A percentile compares a stretch with the other conserved stretches of the same genome.
Evolutionary conservation across 2,888 invertebrate genomes (phyloP).

Genomic region (Diaphora mendica): DNA sequence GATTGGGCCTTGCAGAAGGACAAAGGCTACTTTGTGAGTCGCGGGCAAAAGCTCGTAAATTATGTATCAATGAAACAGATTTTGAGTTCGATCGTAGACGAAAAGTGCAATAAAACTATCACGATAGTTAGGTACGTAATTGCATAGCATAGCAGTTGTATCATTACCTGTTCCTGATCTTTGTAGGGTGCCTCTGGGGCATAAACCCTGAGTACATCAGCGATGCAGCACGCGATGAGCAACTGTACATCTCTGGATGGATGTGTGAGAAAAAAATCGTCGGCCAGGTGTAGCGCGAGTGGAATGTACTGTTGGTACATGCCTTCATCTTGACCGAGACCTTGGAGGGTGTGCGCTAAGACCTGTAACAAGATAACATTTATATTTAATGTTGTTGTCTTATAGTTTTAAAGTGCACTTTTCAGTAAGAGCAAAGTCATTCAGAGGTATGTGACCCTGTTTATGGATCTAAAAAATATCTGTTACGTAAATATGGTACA

Average conservation of each 20-base stretch:
- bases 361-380: conserved; percentile 83
- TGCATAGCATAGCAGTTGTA: not conserved
- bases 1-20: no score
- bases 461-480: no score
- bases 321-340: conserved; percentile 98
- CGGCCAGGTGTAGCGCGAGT: conserved; percentile 95
- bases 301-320: conserved; percentile 97
- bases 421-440: not conserved
- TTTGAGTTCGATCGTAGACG: not conserved
- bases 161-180: conserved; percentile 94
- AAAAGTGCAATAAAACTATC: not conserved
- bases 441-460: not conserved
- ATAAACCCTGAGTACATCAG: conserved; percentile 97
- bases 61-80: no score
- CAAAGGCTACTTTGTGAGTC: no score
- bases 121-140: not conserved
- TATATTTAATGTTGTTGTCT: not conserved
- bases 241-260: conserved; percentile 96
- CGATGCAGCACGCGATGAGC: conserved; percentile 98
- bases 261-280: conserved; percentile 96
- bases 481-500: not conserved
- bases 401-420: not conserved
- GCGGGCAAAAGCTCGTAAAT: no score
- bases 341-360: conserved; percentile 97
- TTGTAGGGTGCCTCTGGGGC: conserved; percentile 99